Base-by-base conservation (phyloP, 2,888 invertebrate species). In the Tridacna gigas region DNA sequence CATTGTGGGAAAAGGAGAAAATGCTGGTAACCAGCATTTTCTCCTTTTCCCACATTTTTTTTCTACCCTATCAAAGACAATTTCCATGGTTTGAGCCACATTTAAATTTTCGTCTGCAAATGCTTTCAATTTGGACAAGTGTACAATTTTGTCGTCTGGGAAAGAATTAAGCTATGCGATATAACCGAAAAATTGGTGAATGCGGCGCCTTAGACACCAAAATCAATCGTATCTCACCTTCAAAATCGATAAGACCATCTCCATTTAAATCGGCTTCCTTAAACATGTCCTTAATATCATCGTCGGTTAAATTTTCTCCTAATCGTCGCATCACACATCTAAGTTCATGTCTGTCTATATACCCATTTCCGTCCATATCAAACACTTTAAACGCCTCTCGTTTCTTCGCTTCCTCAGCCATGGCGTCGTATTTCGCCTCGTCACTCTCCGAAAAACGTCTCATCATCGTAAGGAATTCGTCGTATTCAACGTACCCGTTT, bases 241-340 rank as follows among this genome's bases (percentile, higher is more conserved):
- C 93, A 85, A 92, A 94, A 82, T 94, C 94, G 86, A 94, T 94
- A 82, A 93, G 91, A 15, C 94, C 94, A 79, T 94, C 94, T 0
- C 92, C 92, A 82, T 94, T 94, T 61, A 92, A 88, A 83, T 94
- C 94, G 0, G 94, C 94, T 75, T 93, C 91, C 65, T 90, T 88
- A 84, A 94, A 93, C 94, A 94, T 94, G 28, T 91, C 93, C 65
- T 92, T 93, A 20, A 94, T 90, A 83, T 94, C 94, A 0, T 93
- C 93, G 47, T 94, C 94, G 15, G 91, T 90, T 60, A 94, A 84
- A 82, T 91, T 92, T 88, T 94, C 94, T 18, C 94, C 94, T 60
- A 94, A 86, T 63, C 93, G 88, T 74, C 91, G 89, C 94, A 94
- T 94, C 51, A 94, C 94, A 83, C 90, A 91, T 73, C 91, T 89